Percentiles rank a stretch among this genome's conserved stretches.
phyloP scores from a whole-genome alignment of 2,888 invertebrate species.

The Oxyteleia sp. region DNA sequence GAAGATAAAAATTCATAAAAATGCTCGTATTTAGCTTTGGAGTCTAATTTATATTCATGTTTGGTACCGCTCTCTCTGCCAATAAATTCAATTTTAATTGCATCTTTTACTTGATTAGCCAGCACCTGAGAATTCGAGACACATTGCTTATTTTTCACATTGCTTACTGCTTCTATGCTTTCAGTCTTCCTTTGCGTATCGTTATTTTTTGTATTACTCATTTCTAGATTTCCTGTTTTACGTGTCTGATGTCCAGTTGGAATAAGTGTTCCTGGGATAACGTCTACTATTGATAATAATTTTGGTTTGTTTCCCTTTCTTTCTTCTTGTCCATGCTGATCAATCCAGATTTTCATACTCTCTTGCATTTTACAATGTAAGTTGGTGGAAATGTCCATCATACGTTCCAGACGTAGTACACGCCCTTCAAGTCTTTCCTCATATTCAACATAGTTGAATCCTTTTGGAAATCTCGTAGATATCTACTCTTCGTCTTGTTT shows the following conservation, averaged over 20 bases:
- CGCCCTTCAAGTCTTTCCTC: neutral
- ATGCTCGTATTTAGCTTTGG: neutral
- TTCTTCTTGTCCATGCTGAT: conserved; percentile 2
- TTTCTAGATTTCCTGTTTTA: too few species aligned
- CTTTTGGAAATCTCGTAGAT: too few species aligned
- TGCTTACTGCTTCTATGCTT: neutral
- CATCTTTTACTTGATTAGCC: neutral
- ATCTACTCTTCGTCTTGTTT: too few species aligned
- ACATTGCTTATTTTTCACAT: neutral
- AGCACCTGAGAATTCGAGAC: neutral
- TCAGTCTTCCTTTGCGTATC: too few species aligned
- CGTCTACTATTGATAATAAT: neutral
- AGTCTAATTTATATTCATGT: neutral
- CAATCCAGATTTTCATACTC: conserved; percentile 6
- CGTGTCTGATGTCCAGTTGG: too few species aligned
- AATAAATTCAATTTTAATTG: conserved; percentile 17
- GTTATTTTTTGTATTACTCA: too few species aligned
- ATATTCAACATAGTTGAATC: neutral
- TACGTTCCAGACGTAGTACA: neutral
- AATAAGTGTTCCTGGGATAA: too few species aligned
- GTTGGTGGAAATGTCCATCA: neutral
- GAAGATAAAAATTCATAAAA: neutral
- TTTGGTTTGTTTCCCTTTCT: neutral
- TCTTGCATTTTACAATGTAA: conserved; percentile 33
- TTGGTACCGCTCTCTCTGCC: neutral